Evolutionary conservation across 2,888 invertebrate genomes (phyloP).

Genomic region (Notocelia uddmanniana): DNA sequence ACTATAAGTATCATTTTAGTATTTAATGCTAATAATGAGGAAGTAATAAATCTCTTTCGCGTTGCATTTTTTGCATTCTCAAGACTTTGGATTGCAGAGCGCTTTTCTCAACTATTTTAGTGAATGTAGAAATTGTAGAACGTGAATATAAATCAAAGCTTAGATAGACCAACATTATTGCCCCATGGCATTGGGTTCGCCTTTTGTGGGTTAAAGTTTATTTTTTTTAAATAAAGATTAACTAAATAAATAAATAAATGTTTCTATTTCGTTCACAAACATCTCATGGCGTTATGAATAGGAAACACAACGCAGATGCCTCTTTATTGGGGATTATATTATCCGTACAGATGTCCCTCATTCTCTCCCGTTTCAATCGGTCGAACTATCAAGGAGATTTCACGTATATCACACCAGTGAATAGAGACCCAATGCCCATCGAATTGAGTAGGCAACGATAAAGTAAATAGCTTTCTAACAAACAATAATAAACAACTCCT

Average conservation of each 20-base stretch:
- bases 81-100: background rate
- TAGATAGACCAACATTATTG: background rate
- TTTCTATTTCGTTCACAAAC: too few species aligned
- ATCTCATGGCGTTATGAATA: background rate
- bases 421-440: conserved; percentile 36
- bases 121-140: background rate
- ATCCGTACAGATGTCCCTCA: conserved; percentile 31
- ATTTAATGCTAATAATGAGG: background rate
- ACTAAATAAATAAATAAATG: too few species aligned
- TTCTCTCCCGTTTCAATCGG: conserved; percentile 39
- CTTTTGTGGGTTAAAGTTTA: too few species aligned
- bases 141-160: background rate
- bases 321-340: conserved; percentile 16
- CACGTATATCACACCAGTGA: conserved; percentile 42
- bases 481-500: conserved; percentile 55
- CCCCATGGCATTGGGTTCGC: too few species aligned
- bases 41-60: background rate
- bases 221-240: too few species aligned
- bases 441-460: conserved; percentile 47
- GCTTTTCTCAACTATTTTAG: background rate
- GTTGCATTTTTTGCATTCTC: background rate
- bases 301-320: background rate
- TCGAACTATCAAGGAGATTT: conserved; percentile 41
- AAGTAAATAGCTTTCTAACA: conserved; percentile 53
- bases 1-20: background rate